Evolutionary conservation across 2,797 vertebrate genomes (phyloP).

Genomic region (Enteromius treurensis): DNA sequence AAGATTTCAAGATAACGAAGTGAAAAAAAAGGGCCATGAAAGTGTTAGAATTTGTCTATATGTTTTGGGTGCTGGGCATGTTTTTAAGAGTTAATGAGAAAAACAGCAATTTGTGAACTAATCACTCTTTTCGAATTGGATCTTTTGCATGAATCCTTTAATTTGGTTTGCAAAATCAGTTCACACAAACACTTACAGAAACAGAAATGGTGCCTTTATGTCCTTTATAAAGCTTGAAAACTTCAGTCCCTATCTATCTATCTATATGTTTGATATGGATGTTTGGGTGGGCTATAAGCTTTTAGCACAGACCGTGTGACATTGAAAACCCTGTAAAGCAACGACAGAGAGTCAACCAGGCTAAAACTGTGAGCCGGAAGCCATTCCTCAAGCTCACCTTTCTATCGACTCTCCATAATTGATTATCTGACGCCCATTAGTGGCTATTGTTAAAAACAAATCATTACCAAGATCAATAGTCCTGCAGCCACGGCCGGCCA

Average conservation of each 20-base stretch:
- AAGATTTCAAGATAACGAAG: neutral
- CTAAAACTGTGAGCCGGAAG: slow-evolving; percentile 72
- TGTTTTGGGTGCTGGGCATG: neutral
- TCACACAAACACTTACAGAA: neutral
- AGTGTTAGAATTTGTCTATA: neutral
- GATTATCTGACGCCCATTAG: slow-evolving; percentile 96
- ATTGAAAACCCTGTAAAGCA: slow-evolving; percentile 51
- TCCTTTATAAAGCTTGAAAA: neutral
- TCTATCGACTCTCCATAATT: slow-evolving; percentile 91
- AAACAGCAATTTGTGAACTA: neutral
- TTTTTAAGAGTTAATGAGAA: neutral
- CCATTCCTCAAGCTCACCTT: slow-evolving; percentile 81
- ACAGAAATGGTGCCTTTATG: neutral
- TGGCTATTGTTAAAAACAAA: slow-evolving; percentile 96
- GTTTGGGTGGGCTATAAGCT: slow-evolving; percentile 31
- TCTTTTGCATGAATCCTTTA: neutral
- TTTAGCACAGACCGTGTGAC: slow-evolving; percentile 57
- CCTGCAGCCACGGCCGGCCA: slow-evolving; percentile 86
- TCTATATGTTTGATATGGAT: neutral
- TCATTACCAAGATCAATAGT: slow-evolving; percentile 92
- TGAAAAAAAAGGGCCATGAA: neutral
- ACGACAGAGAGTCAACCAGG: slow-evolving; percentile 53
- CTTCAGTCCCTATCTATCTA: neutral
- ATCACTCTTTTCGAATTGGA: neutral
- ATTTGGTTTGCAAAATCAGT: neutral